phyloP scores from a whole-genome alignment of 2,797 vertebrate genomes.

The Chrysocyon brachyurus region DNA sequence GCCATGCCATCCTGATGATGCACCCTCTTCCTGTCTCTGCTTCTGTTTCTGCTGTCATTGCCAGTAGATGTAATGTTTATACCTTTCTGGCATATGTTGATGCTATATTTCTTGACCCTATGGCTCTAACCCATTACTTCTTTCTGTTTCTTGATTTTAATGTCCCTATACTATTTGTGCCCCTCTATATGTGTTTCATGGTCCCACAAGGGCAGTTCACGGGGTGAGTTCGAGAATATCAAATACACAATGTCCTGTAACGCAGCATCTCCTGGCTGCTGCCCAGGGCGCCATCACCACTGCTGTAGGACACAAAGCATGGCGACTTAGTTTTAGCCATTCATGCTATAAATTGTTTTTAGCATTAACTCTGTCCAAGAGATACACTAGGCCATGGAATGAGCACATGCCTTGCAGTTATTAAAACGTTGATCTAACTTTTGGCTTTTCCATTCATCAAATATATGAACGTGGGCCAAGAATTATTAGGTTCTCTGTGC shows the following conservation, averaged over 20 bases:
- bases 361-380: background rate
- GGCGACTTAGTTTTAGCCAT: background rate
- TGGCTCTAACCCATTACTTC: background rate
- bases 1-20: too few relatives aligned
- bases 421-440: slow-evolving; percentile 39
- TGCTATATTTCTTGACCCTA: background rate
- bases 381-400: background rate
- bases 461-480: background rate
- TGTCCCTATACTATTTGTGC: background rate
- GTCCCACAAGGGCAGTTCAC: background rate
- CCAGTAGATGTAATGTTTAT: background rate
- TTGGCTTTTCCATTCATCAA: background rate
- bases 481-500: background rate
- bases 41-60: background rate
- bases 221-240: background rate
- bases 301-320: background rate
- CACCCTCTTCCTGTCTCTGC: background rate
- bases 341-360: background rate
- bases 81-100: background rate
- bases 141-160: background rate
- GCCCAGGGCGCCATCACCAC: background rate
- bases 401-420: background rate
- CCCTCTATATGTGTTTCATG: background rate
- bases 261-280: background rate
- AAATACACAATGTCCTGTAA: background rate